Evolutionary conservation across 2,797 vertebrate species (phyloP).

Genomic region (Nasua narica): DNA sequence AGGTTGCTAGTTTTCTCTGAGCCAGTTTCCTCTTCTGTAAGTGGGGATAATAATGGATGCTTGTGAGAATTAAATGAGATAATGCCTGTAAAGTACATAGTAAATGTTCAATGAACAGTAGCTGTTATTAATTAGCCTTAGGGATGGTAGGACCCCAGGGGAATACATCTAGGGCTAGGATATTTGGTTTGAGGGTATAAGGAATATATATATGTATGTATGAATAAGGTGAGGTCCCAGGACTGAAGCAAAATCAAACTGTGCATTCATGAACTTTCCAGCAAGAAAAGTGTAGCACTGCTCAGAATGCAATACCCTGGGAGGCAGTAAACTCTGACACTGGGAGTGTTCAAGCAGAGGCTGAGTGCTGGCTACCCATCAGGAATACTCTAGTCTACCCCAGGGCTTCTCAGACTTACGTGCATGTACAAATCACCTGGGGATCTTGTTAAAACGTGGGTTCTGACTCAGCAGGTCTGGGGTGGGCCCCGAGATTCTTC

Average conservation of each 20-base stretch:
- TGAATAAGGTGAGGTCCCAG: background rate
- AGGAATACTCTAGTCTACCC: background rate
- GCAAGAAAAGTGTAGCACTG: background rate
- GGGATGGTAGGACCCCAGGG: background rate
- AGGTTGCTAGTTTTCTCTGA: slow-evolving; percentile 11
- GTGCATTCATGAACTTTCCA: background rate
- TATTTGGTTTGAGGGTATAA: background rate
- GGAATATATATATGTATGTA: background rate
- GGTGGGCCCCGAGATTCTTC: background rate
- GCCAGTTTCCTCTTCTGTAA: background rate
- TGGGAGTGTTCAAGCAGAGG: background rate
- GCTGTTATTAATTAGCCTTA: background rate
- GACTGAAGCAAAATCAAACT: background rate
- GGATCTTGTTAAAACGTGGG: background rate
- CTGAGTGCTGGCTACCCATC: background rate
- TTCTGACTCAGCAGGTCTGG: slow-evolving; percentile 5
- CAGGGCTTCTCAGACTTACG: background rate
- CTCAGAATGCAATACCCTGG: background rate
- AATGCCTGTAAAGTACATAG: background rate
- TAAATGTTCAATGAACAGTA: background rate
- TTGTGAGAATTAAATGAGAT: slow-evolving; percentile 15
- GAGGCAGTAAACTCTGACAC: background rate
- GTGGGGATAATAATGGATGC: background rate
- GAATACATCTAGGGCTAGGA: background rate
- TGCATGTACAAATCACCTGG: background rate